Percentiles rank a stretch among this genome's conserved stretches.
phyloP scores from a whole-genome alignment of 2,888 invertebrate genomes.

The Stenotaenia linearis region DNA sequence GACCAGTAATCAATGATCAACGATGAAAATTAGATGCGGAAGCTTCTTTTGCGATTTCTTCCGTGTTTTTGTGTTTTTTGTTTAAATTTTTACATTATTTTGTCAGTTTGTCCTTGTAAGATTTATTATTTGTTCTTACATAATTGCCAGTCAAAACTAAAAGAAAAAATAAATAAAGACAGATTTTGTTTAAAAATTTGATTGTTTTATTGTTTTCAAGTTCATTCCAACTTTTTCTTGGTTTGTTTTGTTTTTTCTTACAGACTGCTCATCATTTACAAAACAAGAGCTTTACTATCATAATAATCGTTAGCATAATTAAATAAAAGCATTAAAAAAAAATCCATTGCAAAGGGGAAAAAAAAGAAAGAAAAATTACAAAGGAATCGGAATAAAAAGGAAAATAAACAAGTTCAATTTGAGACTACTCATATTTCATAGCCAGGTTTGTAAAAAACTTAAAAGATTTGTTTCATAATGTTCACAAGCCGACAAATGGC shows the following conservation, averaged over 20 bases:
- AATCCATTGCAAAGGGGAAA: background rate
- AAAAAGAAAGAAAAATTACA: background rate
- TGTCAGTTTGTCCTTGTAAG: no score
- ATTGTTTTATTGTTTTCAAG: background rate
- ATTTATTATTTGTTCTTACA: no score
- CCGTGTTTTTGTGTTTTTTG: no score
- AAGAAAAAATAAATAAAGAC: background rate
- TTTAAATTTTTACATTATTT: no score
- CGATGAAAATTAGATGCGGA: no score
- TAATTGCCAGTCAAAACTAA: no score
- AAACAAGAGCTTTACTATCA: background rate
- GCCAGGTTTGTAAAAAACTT: constrained; percentile 73
- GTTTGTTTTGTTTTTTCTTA: no score
- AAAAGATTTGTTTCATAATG: constrained; percentile 93
- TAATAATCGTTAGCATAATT: background rate
- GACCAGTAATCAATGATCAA: no score
- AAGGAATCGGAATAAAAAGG: background rate
- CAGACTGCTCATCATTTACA: no score
- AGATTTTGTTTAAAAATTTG: background rate
- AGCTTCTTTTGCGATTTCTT: no score
- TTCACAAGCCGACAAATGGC: constrained; percentile 88
- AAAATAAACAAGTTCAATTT: background rate
- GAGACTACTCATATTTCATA: constrained; percentile 40
- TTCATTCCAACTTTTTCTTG: background rate
- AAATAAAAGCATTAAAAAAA: background rate